A percentile compares a stretch with the other conserved stretches of the same genome.
These are phyloP conservation scores for Ganaspis sp. DNA, from an alignment of 1,140 invertebrate genomes.

Conservation along the genomic window DNA sequence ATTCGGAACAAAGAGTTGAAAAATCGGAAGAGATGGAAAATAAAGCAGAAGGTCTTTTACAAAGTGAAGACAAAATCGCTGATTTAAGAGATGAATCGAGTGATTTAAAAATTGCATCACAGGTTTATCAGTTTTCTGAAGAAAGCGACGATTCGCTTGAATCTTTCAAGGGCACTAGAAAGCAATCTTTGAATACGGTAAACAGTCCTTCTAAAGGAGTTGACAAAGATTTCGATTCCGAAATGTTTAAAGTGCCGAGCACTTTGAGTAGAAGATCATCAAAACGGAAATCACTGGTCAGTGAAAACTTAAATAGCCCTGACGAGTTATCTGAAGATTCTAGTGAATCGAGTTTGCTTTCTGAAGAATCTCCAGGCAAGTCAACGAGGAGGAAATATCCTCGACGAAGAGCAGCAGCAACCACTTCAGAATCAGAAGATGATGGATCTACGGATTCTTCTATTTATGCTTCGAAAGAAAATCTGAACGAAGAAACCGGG, in stretches of 20 bases:
- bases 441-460: slow-evolving; percentile 32
- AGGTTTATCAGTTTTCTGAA: slow-evolving; percentile 4
- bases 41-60: neutral
- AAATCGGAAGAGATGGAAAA: slow-evolving; percentile 1
- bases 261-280: slow-evolving; percentile 37
- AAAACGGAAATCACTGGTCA: slow-evolving; percentile 41
- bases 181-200: neutral
- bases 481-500: neutral
- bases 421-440: slow-evolving; percentile 4
- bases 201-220: neutral
- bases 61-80: slow-evolving; percentile 20
- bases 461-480: neutral
- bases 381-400: slow-evolving; percentile 34
- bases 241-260: slow-evolving; percentile 10
- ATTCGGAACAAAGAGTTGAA: neutral
- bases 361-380: slow-evolving; percentile 36
- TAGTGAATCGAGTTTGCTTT: slow-evolving; percentile 34
- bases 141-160: slow-evolving; percentile 25
- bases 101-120: neutral
- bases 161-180: slow-evolving; percentile 34
- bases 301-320: slow-evolving; percentile 31
- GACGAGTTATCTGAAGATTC: neutral
- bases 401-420: neutral
- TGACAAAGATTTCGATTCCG: slow-evolving; percentile 12
- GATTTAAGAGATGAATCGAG: slow-evolving; percentile 35